Evolutionary conservation across 2,888 invertebrate genomes (phyloP).

Genomic region (Dynastes hyllus): DNA sequence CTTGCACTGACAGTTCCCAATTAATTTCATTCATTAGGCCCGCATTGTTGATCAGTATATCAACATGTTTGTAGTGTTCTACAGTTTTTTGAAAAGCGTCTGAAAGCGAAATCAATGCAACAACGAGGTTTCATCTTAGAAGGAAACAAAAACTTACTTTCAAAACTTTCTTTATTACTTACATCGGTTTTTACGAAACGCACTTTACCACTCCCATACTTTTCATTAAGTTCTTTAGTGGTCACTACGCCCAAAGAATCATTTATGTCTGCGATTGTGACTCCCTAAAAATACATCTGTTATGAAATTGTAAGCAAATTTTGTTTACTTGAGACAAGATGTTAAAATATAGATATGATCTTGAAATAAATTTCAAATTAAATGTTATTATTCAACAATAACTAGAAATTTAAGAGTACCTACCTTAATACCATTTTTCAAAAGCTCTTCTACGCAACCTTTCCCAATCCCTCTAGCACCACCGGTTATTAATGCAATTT

Average conservation of each 20-base stretch:
- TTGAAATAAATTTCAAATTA: no score
- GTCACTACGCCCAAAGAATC: constrained; percentile 11
- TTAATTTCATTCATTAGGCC: constrained; percentile 36
- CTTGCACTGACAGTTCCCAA: constrained; percentile 21
- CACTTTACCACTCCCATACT: constrained; percentile 23
- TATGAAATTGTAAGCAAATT: background rate
- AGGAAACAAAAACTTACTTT: background rate
- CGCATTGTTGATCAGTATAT: constrained; percentile 37
- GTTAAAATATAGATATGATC: no score
- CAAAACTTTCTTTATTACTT: constrained; percentile 25
- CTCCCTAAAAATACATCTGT: constrained; percentile 7
- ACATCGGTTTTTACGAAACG: constrained; percentile 22
- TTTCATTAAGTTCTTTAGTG: background rate
- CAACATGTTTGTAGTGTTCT: background rate
- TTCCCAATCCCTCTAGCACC: constrained; percentile 31
- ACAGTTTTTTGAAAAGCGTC: constrained; percentile 33
- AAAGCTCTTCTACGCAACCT: constrained; percentile 10
- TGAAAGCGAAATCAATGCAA: background rate
- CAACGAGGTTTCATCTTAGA: background rate
- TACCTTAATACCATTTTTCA: constrained; percentile 34
- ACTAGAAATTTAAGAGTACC: background rate
- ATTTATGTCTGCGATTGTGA: constrained; percentile 36
- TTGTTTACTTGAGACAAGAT: no score
- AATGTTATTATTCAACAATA: background rate
- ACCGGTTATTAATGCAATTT: constrained; percentile 30